phyloP scores from a whole-genome alignment of 2,113 vertebrate species.

The Nothocercus nigrocapillus region DNA sequence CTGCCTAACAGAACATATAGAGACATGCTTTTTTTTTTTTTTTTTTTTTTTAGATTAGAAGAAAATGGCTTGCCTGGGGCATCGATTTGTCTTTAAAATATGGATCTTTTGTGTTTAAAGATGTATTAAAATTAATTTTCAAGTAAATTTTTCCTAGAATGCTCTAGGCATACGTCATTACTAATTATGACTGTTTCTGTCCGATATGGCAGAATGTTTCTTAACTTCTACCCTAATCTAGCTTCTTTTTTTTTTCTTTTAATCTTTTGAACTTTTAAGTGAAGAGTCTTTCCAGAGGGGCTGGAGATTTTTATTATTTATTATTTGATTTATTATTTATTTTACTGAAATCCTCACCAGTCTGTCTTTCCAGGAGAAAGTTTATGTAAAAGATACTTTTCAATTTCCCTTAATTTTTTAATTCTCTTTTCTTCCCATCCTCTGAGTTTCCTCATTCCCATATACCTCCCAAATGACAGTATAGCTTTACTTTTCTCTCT shows the following conservation, averaged over 20 bases:
- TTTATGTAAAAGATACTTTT: background rate
- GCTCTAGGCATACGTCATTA: background rate
- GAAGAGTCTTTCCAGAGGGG: background rate
- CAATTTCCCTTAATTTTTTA: background rate
- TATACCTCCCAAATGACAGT: background rate
- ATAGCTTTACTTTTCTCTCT: background rate
- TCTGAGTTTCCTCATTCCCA: background rate
- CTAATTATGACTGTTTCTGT: background rate
- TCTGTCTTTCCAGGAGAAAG: background rate
- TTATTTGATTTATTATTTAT: background rate
- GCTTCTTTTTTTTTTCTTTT: background rate
- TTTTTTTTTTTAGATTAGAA: background rate
- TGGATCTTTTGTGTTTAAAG: background rate
- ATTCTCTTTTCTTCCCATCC: background rate
- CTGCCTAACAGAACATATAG: background rate
- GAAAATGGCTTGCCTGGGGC: background rate
- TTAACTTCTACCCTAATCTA: background rate
- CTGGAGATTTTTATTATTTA: background rate
- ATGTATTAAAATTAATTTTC: background rate
- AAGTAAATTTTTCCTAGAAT: background rate
- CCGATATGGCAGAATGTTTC: background rate
- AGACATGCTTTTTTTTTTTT: background rate
- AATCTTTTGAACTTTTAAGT: background rate
- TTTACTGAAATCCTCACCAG: background rate
- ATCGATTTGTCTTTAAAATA: background rate